Evolutionary conservation across 2,113 vertebrate species (phyloP), one percentile per base, ranked within the genome.

Genomic region (Nycticryphes semicollaris): DNA sequence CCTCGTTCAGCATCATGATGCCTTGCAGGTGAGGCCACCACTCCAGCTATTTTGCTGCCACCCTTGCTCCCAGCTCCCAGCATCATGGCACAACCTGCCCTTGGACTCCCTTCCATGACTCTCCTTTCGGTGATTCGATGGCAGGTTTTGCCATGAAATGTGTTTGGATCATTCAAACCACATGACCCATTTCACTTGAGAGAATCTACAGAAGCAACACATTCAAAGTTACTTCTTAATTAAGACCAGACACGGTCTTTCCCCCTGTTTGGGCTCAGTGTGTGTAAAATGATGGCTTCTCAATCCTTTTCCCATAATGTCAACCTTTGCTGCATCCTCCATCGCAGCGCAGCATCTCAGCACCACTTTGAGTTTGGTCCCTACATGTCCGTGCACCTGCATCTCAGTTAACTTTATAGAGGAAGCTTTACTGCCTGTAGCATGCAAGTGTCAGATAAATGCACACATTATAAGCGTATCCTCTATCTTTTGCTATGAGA

Each of bases 1-100:
- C 37, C 28, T 75, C 35, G 14, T 74, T 94, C 30, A 62, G 16
- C 23, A 37, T 66, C 30, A 31, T 54, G 24, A 37, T 14, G 31
- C 33, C 21, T 41, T 67, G 56, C 14, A 50, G 37, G 16, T 45
- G 47, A 91, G 14, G 6, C 14, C n/a, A 4, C 10, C 53, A 4
- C 31, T 63, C 27, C 51, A 66, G 24, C 12, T 78, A 24, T 22
- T 43, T 59, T 54, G 22, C 12, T 87, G 20, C 31, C n/a, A n/a
- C 27, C 14, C 12, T 74, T 0, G 0, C 4, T 67, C 8, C 18
- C 24, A 60, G 20, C 9, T 67, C 5, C 16, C 22, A 15, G 57
- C 27, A 48, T 53, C 3, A 0, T 33, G 14, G 8, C 16, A 39
- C 30, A 80, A 3, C 31, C 53, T 62, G 28, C 30, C 14, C 69